Evolutionary conservation across 2,888 invertebrate species (phyloP).

Genomic region (Zonitis immaculata): DNA sequence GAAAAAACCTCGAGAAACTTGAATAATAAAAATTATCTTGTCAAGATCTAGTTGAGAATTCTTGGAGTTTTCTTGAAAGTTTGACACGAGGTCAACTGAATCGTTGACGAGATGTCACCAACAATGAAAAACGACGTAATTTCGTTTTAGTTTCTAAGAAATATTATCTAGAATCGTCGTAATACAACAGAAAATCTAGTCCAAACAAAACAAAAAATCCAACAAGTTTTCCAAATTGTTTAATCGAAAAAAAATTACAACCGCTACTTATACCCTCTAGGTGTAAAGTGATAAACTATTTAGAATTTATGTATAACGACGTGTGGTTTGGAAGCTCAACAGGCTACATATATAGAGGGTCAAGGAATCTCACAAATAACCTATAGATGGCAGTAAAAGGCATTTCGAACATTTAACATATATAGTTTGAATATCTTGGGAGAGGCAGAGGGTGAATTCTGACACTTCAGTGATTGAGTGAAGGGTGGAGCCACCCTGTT

Average conservation of each 20-base stretch:
- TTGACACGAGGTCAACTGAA: conserved; percentile 23
- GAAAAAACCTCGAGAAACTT: neutral
- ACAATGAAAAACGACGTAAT: conserved; percentile 3
- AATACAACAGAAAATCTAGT: neutral
- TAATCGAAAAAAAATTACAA: too few species aligned
- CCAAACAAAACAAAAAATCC: neutral
- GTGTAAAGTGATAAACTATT: conserved; percentile 48
- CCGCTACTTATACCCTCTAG: conserved; percentile 43
- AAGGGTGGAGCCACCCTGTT: conserved; percentile 54
- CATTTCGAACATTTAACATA: conserved; percentile 33
- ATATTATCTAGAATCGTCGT: neutral
- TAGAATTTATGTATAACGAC: conserved; percentile 12
- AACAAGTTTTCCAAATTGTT: neutral
- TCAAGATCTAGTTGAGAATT: neutral
- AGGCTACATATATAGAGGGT: conserved; percentile 43
- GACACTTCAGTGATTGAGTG: conserved; percentile 53
- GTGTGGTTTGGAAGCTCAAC: conserved; percentile 32
- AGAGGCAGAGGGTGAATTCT: conserved; percentile 43
- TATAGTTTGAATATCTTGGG: conserved; percentile 32
- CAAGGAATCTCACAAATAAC: conserved; percentile 48
- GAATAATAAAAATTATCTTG: neutral
- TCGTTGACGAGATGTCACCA: conserved; percentile 26
- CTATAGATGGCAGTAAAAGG: conserved; percentile 48
- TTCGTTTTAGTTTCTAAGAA: neutral
- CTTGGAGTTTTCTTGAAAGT: neutral